Percentiles rank a stretch among this genome's conserved stretches.
phyloP scores from a whole-genome alignment of 1,140 invertebrate genomes.

The Globodera ellingtonae region DNA sequence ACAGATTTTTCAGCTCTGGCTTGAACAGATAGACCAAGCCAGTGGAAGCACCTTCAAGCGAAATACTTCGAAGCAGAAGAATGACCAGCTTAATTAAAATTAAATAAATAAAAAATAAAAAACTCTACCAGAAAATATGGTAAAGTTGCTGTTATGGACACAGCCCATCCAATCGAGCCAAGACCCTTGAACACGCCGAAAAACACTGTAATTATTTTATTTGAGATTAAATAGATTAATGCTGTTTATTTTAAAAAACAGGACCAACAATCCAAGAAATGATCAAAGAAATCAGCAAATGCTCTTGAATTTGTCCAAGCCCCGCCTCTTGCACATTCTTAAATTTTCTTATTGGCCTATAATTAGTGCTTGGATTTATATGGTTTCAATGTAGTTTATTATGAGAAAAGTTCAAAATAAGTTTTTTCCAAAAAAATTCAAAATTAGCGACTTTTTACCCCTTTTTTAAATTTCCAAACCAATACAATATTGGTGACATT shows the following conservation, averaged over 20 bases:
- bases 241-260: too few relatives aligned
- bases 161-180: conserved; percentile 63
- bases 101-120: neutral
- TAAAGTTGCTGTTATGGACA: conserved; percentile 49
- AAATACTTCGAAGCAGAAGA: conserved; percentile 56
- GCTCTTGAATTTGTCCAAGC: conserved; percentile 25
- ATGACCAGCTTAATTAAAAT: conserved; percentile 54
- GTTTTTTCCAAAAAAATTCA: neutral
- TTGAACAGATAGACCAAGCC: conserved; percentile 45
- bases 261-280: conserved; percentile 55
- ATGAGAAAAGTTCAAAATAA: neutral
- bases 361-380: neutral
- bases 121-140: conserved; percentile 32
- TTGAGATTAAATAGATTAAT: too few relatives aligned
- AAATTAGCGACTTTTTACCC: too few relatives aligned
- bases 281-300: conserved; percentile 48
- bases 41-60: conserved; percentile 49
- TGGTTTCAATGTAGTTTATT: too few relatives aligned
- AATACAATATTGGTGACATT: too few relatives aligned
- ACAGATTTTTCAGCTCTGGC: conserved; percentile 52
- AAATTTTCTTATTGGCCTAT: neutral
- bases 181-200: conserved; percentile 63
- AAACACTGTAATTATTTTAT: conserved; percentile 46
- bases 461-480: too few relatives aligned
- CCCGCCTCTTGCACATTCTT: conserved; percentile 5